Evolutionary conservation across 2,113 vertebrate genomes (phyloP), one percentile per base, ranked within the genome.

Genomic region (Entelurus aequoreus): DNA sequence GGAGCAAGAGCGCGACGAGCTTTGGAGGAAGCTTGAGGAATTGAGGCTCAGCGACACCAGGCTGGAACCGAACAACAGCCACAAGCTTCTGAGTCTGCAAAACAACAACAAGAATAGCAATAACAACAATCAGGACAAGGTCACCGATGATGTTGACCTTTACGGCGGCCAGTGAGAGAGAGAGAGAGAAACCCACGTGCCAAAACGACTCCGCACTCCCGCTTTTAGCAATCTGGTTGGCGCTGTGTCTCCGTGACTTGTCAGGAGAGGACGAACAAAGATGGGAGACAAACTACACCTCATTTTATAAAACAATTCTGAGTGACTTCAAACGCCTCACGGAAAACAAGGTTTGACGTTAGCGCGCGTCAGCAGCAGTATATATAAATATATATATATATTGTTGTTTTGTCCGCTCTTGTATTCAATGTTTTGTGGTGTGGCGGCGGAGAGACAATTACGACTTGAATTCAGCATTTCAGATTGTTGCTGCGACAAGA

Each of bases 1-100:
- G 62, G 95, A 98, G 88, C 87, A 98, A 85, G 96, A 99, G 85
- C 90, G 96, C 36, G 94, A 98, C 74, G 95, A 99, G 87, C 68
- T 99, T 68, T 99, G 97, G 97, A 92, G 90, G 84, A 94, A 91
- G 72, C 74, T 99, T 53, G 96, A 99, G 15, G 92, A 97, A 75
- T 63, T 99, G 65, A 88, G 84, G 78, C 84, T 98, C 13, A 90
- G 91, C 68, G 90, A 90, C 73, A 72, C 74, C 0, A 71, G 84
- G 47, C 90, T 90, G 40, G 88, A 89, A 56, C 94, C 94, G 77
- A 94, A 92, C 87, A 94, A 92, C 84, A 87, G 91, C 78, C 91
- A 92, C 66, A 85, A 71, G 0, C 81, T 91, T 76, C 86, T 87
- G 6, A 89, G 87, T 71, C 67, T 90, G 77, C 92, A 79, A 44